These are phyloP conservation scores for Sarcophaga variegata DNA, from an alignment of 2,888 invertebrate genomes.

Conservation along the genomic window DNA sequence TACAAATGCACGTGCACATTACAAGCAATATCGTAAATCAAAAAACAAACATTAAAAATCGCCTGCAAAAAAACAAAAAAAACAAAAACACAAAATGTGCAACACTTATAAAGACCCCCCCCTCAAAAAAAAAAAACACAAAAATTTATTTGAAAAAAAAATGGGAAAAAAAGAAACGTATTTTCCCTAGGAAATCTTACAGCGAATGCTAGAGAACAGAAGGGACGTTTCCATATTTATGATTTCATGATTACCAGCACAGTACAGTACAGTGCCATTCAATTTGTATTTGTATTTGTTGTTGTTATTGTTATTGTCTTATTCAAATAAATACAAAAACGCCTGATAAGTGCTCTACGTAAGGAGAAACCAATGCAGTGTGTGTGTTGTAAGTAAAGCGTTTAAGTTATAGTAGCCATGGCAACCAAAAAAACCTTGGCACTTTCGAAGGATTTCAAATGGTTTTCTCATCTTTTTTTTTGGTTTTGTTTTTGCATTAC, in stretches of 20 bases:
- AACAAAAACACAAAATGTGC: neutral
- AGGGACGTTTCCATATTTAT: constrained; percentile 65
- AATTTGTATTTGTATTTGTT: too few relatives aligned
- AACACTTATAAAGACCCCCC: neutral
- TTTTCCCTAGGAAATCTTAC: neutral
- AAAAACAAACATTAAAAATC: constrained; percentile 49
- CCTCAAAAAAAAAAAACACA: neutral
- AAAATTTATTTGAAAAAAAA: too few relatives aligned
- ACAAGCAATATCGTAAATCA: constrained; percentile 66
- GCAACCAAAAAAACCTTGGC: neutral
- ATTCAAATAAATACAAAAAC: neutral
- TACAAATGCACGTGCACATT: constrained; percentile 64
- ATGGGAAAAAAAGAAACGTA: neutral
- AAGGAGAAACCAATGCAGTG: too few relatives aligned
- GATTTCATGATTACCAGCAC: constrained; percentile 55
- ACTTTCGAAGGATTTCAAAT: constrained; percentile 13
- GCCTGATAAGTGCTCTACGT: too few relatives aligned
- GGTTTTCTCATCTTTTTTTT: neutral
- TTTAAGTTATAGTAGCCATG: neutral
- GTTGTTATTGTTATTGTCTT: neutral
- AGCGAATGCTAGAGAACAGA: constrained; percentile 38
- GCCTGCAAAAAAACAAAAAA: neutral
- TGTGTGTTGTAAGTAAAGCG: neutral
- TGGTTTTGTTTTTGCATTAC: neutral
- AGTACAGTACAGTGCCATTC: constrained; percentile 11